Percentiles rank a stretch among this genome's conserved stretches.
Conservation (phyloP, 2,113 vertebrate genomes). For the Spea multiplicata region DNA sequence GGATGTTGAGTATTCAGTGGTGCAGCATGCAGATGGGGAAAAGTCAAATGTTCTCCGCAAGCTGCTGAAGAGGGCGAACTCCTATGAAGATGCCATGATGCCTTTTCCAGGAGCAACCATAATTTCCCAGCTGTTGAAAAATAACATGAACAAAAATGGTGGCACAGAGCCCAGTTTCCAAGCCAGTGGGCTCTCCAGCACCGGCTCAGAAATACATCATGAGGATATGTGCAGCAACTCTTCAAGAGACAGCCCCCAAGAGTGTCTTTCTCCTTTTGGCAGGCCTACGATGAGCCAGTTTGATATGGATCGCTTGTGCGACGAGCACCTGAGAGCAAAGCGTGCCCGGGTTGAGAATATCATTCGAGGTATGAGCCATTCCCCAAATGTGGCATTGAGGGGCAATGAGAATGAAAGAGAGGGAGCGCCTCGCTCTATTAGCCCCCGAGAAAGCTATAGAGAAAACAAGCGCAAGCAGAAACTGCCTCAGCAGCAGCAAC, state of each 20-base stretch:
- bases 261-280: conserved; percentile 95
- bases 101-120: conserved; percentile 97
- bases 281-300: conserved; percentile 87
- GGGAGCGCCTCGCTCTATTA: conserved; percentile 76
- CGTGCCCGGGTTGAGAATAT: conserved; percentile 98
- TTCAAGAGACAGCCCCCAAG: conserved; percentile 93
- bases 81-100: conserved; percentile 96
- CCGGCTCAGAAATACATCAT: conserved; percentile 93
- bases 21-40: conserved; percentile 88
- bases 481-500: conserved; percentile 96
- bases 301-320: conserved; percentile 92
- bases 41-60: conserved; percentile 98
- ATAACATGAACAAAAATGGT: conserved; percentile 96
- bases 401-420: conserved; percentile 86
- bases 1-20: conserved; percentile 92
- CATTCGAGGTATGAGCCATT: conserved; percentile 98
- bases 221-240: conserved; percentile 98
- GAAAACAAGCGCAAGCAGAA: conserved; percentile 99
- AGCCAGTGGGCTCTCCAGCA: conserved; percentile 93
- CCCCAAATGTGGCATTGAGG: conserved; percentile 86
- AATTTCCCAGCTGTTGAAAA: conserved; percentile 98
- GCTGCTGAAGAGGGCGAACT: conserved; percentile 97
- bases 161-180: conserved; percentile 93
- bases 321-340: conserved; percentile 97
- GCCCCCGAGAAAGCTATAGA: conserved; percentile 90